Evolutionary conservation across 2,113 vertebrate species (phyloP).

Genomic region (Otolemur garnettii): DNA sequence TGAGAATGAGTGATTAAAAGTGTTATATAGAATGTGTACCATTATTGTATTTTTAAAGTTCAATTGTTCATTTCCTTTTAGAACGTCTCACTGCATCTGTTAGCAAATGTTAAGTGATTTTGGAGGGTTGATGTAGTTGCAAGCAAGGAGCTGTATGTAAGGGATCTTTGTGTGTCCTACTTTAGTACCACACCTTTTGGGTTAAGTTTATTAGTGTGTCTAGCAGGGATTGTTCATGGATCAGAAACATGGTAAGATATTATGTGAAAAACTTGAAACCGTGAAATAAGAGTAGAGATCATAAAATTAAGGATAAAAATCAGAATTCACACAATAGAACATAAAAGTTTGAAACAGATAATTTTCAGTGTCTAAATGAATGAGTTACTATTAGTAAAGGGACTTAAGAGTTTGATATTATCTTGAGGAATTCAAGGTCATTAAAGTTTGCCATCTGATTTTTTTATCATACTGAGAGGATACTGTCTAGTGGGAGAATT

Average conservation of each 20-base stretch:
- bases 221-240: neutral
- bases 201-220: neutral
- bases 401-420: neutral
- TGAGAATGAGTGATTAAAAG: neutral
- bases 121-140: neutral
- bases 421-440: neutral
- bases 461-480: neutral
- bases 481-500: neutral
- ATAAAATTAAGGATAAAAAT: conserved; percentile 30
- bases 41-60: neutral
- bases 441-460: conserved; percentile 46
- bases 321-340: neutral
- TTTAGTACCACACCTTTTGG: neutral
- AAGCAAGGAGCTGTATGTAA: neutral
- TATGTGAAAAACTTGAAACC: neutral
- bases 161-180: neutral
- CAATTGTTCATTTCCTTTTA: neutral
- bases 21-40: neutral
- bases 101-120: neutral
- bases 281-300: neutral
- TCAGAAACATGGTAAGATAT: neutral
- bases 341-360: neutral
- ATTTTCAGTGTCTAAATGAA: conserved; percentile 28
- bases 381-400: neutral
- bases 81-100: neutral